Conservation (phyloP, 2,888 invertebrate species). For the Acronicta psi region DNA sequence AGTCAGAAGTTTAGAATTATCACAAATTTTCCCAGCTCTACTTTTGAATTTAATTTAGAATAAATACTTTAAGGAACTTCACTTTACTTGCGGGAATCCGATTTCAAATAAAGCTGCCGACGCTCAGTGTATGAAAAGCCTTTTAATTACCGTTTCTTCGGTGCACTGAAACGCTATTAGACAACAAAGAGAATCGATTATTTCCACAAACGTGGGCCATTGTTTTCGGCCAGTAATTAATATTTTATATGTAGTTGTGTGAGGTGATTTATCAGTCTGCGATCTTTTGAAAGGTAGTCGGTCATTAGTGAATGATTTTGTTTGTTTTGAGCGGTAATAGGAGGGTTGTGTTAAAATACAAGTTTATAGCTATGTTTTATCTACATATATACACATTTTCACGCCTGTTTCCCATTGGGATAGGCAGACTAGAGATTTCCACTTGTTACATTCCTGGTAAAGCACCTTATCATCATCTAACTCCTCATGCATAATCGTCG, state of each 20-base stretch:
- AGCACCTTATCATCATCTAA: too few relatives aligned
- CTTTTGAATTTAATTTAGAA: too few relatives aligned
- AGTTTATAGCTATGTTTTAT: too few relatives aligned
- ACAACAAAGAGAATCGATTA: slow-evolving; percentile 75
- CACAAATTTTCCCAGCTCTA: too few relatives aligned
- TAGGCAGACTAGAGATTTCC: too few relatives aligned
- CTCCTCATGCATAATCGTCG: too few relatives aligned
- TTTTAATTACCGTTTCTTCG: slow-evolving; percentile 72
- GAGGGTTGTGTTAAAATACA: too few relatives aligned
- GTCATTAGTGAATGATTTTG: slow-evolving; percentile 14
- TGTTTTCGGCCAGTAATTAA: slow-evolving; percentile 58
- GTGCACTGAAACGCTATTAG: slow-evolving; percentile 69
- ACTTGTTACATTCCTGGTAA: too few relatives aligned
- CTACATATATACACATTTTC: too few relatives aligned
- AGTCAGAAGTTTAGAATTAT: too few relatives aligned
- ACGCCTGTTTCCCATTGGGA: too few relatives aligned
- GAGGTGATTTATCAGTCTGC: slow-evolving; percentile 31
- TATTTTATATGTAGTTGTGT: slow-evolving; percentile 32
- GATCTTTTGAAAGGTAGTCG: slow-evolving; percentile 27
- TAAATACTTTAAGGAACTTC: slow-evolving; percentile 41
- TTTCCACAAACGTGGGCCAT: slow-evolving; percentile 59
- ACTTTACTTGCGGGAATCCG: slow-evolving; percentile 59
- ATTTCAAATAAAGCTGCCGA: slow-evolving; percentile 63
- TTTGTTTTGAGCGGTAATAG: neutral
- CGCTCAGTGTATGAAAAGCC: slow-evolving; percentile 55